Evolutionary conservation across 2,888 invertebrate species (phyloP).

Genomic region (Dendrolimus houi): DNA sequence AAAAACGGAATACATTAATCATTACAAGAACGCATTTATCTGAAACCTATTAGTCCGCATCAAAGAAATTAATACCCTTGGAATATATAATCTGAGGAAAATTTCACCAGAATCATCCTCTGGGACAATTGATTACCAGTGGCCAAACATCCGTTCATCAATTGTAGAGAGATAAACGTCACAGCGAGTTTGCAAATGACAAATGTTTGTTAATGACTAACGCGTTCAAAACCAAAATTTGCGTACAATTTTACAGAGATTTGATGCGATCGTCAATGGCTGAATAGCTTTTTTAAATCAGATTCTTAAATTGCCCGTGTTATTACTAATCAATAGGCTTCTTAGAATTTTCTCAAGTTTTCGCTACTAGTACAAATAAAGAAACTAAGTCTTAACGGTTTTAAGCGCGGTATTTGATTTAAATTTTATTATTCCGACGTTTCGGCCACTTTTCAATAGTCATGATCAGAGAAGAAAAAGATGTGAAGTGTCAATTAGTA

Average conservation of each 20-base stretch:
- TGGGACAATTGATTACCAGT: constrained; percentile 57
- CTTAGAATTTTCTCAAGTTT: too few relatives aligned
- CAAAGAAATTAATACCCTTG: constrained; percentile 30
- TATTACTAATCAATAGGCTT: too few relatives aligned
- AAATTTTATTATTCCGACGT: too few relatives aligned
- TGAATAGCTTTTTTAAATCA: too few relatives aligned
- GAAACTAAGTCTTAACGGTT: too few relatives aligned
- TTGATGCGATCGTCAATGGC: neutral
- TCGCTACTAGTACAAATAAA: too few relatives aligned
- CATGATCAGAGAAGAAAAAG: too few relatives aligned
- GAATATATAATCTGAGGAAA: constrained; percentile 31
- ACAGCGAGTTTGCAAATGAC: constrained; percentile 64
- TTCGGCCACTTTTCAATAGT: too few relatives aligned
- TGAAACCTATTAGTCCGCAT: constrained; percentile 19
- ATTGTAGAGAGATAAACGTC: constrained; percentile 66
- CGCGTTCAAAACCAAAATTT: constrained; percentile 49
- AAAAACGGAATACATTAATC: constrained; percentile 7
- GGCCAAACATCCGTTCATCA: constrained; percentile 65
- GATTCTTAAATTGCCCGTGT: too few relatives aligned
- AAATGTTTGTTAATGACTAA: constrained; percentile 69
- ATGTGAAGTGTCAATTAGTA: too few relatives aligned
- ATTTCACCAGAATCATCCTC: constrained; percentile 49
- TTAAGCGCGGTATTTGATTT: too few relatives aligned
- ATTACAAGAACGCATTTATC: constrained; percentile 10
- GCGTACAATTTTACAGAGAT: constrained; percentile 39